Percentiles rank a stretch among this genome's conserved stretches.
Conservation (phyloP, 2,113 vertebrate genomes). For the Carassius carassius region DNA sequence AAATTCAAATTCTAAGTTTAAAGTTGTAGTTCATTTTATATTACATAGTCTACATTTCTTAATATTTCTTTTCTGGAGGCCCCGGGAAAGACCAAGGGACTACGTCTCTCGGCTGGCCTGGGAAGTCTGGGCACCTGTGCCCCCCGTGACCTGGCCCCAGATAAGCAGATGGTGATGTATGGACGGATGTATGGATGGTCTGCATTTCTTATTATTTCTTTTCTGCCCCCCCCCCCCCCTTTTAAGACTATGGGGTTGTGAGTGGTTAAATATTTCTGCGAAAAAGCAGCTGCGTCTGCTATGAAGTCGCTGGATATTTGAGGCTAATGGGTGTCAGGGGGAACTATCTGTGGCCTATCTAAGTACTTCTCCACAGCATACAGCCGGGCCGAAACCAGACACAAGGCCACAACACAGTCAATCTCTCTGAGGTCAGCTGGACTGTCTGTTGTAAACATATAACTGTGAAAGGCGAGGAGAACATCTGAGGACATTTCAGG, state of each 20-base stretch:
- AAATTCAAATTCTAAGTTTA: neutral
- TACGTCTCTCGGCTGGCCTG: too few species aligned
- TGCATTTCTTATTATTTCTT: too few species aligned
- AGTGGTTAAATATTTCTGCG: conserved; percentile 1
- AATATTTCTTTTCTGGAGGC: too few species aligned
- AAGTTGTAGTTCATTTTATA: neutral
- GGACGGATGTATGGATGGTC: too few species aligned
- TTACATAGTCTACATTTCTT: neutral
- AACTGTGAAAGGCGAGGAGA: conserved; percentile 15
- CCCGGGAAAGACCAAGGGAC: too few species aligned
- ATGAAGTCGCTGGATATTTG: conserved; percentile 3
- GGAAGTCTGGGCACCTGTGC: too few species aligned
- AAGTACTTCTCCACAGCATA: neutral
- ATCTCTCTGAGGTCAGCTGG: neutral
- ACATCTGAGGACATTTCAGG: neutral
- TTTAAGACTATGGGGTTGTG: conserved; percentile 1
- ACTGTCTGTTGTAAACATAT: conserved; percentile 27
- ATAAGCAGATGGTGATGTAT: too few species aligned
- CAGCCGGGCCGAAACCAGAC: neutral
- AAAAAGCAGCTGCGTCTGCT: conserved; percentile 8
- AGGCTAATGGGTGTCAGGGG: conserved; percentile 21
- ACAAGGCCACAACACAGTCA: conserved; percentile 2
- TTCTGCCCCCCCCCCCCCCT: neutral
- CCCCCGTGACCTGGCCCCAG: too few species aligned
- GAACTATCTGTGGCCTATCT: conserved; percentile 30